Conservation (phyloP, 2,797 vertebrate genomes). For the Microchirus variegatus region DNA sequence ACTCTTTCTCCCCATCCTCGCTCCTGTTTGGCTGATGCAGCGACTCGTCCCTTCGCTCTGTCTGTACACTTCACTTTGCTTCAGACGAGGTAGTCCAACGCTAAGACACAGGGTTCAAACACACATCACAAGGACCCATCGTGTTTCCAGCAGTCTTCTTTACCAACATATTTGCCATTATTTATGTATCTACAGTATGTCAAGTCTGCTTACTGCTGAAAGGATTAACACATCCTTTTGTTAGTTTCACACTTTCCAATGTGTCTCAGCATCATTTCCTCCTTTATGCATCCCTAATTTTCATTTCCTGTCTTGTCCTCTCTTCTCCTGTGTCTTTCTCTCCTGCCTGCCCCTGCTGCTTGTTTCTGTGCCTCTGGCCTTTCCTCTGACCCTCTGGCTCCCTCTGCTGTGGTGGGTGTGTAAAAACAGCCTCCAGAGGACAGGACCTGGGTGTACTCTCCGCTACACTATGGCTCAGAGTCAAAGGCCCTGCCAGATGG, state of each 20-base stretch:
- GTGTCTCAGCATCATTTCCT: slow-evolving; percentile 77
- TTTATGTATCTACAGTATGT: slow-evolving; percentile 32
- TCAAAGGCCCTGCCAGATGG: slow-evolving; percentile 91
- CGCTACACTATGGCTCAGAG: slow-evolving; percentile 96
- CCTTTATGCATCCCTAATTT: slow-evolving; percentile 84
- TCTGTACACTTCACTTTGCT: slow-evolving; percentile 31
- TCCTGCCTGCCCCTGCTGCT: slow-evolving; percentile 79
- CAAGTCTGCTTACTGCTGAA: slow-evolving; percentile 30
- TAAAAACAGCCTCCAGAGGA: slow-evolving; percentile 93
- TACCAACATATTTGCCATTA: slow-evolving; percentile 16
- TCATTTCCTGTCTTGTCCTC: slow-evolving; percentile 83
- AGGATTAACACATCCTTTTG: slow-evolving; percentile 52
- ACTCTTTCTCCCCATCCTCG: slow-evolving; percentile 42
- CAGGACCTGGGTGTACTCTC: slow-evolving; percentile 99
- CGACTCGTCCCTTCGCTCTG: slow-evolving; percentile 51
- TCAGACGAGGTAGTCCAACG: slow-evolving; percentile 40
- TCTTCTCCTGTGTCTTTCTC: slow-evolving; percentile 75
- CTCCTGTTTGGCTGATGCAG: slow-evolving; percentile 58
- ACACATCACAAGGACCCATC: slow-evolving; percentile 21
- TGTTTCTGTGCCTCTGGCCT: slow-evolving; percentile 77
- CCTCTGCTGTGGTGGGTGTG: slow-evolving; percentile 83
- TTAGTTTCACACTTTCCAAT: slow-evolving; percentile 65
- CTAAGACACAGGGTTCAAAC: too few relatives aligned
- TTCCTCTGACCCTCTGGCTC: slow-evolving; percentile 81
- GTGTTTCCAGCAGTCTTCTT: slow-evolving; percentile 31